Base-by-base conservation (phyloP, 2,888 invertebrate species). In the Epinotia brunnichana region DNA sequence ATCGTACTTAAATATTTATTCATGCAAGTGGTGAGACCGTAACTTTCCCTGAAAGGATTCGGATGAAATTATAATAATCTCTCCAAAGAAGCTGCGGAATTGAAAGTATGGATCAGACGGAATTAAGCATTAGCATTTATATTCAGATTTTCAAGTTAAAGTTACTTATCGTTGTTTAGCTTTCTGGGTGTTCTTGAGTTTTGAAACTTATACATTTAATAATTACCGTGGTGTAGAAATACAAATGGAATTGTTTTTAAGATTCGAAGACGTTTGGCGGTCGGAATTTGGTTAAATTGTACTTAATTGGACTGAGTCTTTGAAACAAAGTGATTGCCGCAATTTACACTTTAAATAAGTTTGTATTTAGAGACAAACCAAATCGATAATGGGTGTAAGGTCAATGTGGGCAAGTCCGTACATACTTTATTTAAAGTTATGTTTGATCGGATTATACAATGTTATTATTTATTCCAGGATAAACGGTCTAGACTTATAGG, bases 11-110 rank as follows among this genome's bases (percentile, higher is more conserved):
- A 86, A 87, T 82, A 84, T 84, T 90, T 87, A 88, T 87, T 84
- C 84, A 84, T 82, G 79, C 82, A 85, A 88, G 83, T 87, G 84
- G 78, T 79, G 82, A 85, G 83, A 85, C 80, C 80, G 81, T 80
- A 87, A 86, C 84, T 88, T 86, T 77, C 80, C 76, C 80, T 84
- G 84, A 90, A 90, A 89, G 89, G 89, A 90, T 91, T 90, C 82
- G 78, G 83, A 82, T 81, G 78, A 87, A 89, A 91, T 91, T 91
- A 90, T 90, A 90, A 92, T 91, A 91, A 91, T 91, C 90, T 87
- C 82, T 85, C 83, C 84, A 87, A 89, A 88, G 88, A 87, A 87
- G 85, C 83, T 74, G 76, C 77, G 81, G 86, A 85, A 90, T 90
- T 89, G 89, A 86, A 89, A 89, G 88, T 90, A 88, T 88, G 89